Conservation (phyloP, 2,797 vertebrate genomes). For the Gobionotothen gibberifrons region DNA sequence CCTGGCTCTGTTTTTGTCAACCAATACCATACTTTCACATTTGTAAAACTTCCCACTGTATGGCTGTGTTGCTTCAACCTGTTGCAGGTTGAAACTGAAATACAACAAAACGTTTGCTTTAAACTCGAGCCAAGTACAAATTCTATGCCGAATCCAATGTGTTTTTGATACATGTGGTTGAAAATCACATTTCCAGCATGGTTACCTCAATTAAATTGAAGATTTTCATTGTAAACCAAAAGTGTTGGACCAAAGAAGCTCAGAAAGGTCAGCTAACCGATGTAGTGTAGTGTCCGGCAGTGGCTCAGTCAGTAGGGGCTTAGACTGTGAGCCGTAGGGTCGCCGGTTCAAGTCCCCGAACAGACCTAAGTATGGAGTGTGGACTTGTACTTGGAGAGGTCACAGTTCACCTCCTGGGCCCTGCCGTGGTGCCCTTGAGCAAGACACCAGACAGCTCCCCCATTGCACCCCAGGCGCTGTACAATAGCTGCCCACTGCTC, state of each 20-base stretch:
- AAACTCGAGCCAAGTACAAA: neutral
- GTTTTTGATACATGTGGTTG: neutral
- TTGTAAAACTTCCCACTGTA: neutral
- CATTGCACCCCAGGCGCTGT: too few relatives aligned
- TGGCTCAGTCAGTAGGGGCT: too few relatives aligned
- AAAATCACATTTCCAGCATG: neutral
- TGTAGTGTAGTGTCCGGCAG: too few relatives aligned
- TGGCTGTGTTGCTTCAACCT: neutral
- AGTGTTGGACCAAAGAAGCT: slow-evolving; percentile 58
- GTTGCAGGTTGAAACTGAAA: neutral
- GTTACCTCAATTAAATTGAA: neutral
- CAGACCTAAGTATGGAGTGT: too few relatives aligned
- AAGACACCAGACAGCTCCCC: too few relatives aligned
- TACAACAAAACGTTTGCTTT: neutral
- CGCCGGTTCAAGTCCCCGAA: too few relatives aligned
- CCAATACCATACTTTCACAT: neutral
- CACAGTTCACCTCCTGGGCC: too few relatives aligned
- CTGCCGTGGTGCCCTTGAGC: too few relatives aligned
- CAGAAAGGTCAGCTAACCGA: neutral
- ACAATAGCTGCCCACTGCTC: too few relatives aligned
- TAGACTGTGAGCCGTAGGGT: too few relatives aligned
- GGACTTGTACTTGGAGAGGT: too few relatives aligned
- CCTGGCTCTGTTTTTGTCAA: too few relatives aligned
- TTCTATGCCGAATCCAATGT: neutral
- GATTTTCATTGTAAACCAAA: slow-evolving; percentile 47